Evolutionary conservation across 2,888 invertebrate species (phyloP).

Genomic region (Lithophane socia): DNA sequence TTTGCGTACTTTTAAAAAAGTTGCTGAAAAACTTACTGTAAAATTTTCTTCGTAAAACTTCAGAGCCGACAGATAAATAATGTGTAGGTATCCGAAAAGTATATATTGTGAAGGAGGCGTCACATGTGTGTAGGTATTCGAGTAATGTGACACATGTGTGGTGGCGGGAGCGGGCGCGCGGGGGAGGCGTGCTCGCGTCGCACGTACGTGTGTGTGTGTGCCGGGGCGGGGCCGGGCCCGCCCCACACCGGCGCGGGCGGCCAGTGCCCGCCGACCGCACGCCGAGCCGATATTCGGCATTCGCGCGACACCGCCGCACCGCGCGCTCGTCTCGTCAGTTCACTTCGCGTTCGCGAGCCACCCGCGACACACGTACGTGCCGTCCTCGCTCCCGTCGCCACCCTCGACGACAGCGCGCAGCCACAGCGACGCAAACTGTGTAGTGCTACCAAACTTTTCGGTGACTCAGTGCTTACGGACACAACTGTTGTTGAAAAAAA

Average conservation of each 20-base stretch:
- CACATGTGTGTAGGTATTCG: conserved; percentile 86
- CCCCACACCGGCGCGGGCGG: conserved; percentile 79
- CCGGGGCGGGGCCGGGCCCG: conserved; percentile 83
- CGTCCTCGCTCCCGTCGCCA: conserved; percentile 71
- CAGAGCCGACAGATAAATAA: conserved; percentile 56
- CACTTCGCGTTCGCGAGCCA: conserved; percentile 82
- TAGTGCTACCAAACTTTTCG: conserved; percentile 78
- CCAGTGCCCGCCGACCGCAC: conserved; percentile 80
- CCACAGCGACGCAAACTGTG: conserved; percentile 71
- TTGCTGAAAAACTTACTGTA: conserved; percentile 38
- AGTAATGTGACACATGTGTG: conserved; percentile 84
- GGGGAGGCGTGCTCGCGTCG: conserved; percentile 71
- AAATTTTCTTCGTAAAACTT: conserved; percentile 50
- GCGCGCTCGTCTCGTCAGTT: conserved; percentile 77
- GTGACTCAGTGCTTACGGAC: conserved; percentile 75
- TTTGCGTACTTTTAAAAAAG: conserved; percentile 38
- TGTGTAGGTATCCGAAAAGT: conserved; percentile 84
- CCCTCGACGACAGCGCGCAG: conserved; percentile 70
- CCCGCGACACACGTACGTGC: conserved; percentile 82
- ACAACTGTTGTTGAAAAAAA: conserved; percentile 60
- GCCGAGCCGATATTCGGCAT: conserved; percentile 78
- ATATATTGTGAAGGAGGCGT: conserved; percentile 86
- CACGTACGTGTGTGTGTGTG: conserved; percentile 67
- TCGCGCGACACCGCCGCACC: conserved; percentile 83
- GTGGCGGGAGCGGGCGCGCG: conserved; percentile 74